Percentiles rank a stretch among this genome's conserved stretches.
Evolutionary conservation across 2,888 invertebrate genomes (phyloP).

Genomic region (Troglohyphantes excavatus): DNA sequence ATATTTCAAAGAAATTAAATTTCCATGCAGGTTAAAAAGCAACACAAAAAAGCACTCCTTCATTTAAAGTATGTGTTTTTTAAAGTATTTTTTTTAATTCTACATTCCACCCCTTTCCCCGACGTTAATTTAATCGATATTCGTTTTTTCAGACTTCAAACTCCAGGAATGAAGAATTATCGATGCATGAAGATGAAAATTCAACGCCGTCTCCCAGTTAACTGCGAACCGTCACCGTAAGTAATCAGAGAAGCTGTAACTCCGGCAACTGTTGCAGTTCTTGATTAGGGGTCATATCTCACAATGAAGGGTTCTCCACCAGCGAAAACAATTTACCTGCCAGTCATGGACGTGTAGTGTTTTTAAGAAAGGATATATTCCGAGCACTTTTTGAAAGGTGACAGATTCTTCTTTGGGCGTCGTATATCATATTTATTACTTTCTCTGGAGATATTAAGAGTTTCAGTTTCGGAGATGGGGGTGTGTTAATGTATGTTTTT

Average conservation of each 20-base stretch:
- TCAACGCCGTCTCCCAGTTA: not conserved
- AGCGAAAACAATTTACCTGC: not conserved
- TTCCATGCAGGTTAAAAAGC: not conserved
- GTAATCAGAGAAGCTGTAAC: slow-evolving; percentile 21
- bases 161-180: not conserved
- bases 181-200: not conserved
- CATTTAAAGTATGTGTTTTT: no score
- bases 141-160: not conserved
- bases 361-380: not conserved
- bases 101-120: no score
- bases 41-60: not conserved
- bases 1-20: no score
- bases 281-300: slow-evolving; percentile 26
- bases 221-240: not conserved
- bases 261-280: slow-evolving; percentile 1
- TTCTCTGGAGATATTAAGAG: not conserved
- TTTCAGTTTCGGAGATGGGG: not conserved
- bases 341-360: slow-evolving; percentile 3
- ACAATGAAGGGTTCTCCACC: not conserved
- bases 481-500: not conserved
- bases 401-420: not conserved
- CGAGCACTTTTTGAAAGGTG: not conserved
- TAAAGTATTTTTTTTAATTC: no score
- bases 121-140: not conserved
- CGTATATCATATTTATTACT: slow-evolving; percentile 9